Conservation (phyloP, 2,113 vertebrate species). For the Pongo abelii region DNA sequence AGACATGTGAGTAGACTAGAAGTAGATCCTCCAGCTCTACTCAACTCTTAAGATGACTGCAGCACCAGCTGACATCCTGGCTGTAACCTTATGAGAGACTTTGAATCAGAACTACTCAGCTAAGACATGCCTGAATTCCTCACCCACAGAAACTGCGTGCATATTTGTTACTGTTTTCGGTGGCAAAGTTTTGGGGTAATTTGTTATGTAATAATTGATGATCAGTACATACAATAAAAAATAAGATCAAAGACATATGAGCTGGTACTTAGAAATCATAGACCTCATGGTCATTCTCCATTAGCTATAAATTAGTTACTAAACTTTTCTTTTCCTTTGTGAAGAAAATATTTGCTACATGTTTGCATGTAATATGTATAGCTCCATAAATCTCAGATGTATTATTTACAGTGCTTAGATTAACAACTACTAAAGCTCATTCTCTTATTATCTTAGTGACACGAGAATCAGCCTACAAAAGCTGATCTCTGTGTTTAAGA, state of each 20-base stretch:
- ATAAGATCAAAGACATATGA: neutral
- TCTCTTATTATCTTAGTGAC: neutral
- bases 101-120: neutral
- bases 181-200: neutral
- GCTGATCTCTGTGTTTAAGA: neutral
- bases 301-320: neutral
- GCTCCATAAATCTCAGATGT: neutral
- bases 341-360: neutral
- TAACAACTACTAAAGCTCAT: slow-evolving; percentile 15
- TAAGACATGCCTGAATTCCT: neutral
- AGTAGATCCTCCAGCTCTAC: neutral
- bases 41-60: neutral
- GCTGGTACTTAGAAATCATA: neutral
- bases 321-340: slow-evolving; percentile 5
- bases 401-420: neutral
- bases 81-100: neutral
- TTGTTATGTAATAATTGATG: neutral
- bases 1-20: neutral
- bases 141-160: neutral
- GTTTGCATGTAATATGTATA: neutral
- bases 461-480: neutral
- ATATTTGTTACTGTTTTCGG: neutral
- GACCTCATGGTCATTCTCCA: neutral
- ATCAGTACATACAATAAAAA: neutral
- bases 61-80: neutral